phyloP scores from a whole-genome alignment of 2,888 invertebrate genomes.

The Spodoptera littoralis region DNA sequence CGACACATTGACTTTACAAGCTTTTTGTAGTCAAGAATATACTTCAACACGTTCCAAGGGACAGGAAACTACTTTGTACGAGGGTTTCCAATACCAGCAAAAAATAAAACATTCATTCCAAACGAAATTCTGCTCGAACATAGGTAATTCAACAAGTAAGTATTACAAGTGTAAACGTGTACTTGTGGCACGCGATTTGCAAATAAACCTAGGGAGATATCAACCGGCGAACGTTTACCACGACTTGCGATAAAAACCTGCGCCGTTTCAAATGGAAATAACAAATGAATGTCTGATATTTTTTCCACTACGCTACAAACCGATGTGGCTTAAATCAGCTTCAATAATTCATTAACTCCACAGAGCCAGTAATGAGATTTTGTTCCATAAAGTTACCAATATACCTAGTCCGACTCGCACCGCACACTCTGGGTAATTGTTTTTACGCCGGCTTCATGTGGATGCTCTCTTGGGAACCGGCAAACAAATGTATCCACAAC shows the following conservation, averaged over 20 bases:
- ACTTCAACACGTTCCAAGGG: constrained; percentile 47
- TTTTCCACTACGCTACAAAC: constrained; percentile 63
- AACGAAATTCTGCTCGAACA: constrained; percentile 67
- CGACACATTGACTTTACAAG: constrained; percentile 30
- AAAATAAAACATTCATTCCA: constrained; percentile 60
- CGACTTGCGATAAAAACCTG: constrained; percentile 82
- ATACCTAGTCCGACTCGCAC: constrained; percentile 27
- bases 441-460: constrained; percentile 35
- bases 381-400: constrained; percentile 44
- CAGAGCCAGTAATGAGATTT: constrained; percentile 47
- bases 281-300: constrained; percentile 75
- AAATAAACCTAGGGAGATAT: constrained; percentile 86
- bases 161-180: constrained; percentile 73
- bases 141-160: constrained; percentile 82
- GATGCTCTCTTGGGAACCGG: constrained; percentile 31
- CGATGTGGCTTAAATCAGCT: constrained; percentile 64
- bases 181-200: constrained; percentile 82
- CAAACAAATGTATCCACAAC: constrained; percentile 42
- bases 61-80: constrained; percentile 48
- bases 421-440: constrained; percentile 46
- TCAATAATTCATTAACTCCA: constrained; percentile 59
- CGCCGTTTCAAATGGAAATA: constrained; percentile 79
- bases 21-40: constrained; percentile 34
- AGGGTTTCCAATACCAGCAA: constrained; percentile 53
- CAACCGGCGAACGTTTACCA: constrained; percentile 75